A percentile compares a stretch with the other conserved stretches of the same genome.
Conservation (phyloP, 2,797 vertebrate genomes). For the Orestias chungarensis region DNA sequence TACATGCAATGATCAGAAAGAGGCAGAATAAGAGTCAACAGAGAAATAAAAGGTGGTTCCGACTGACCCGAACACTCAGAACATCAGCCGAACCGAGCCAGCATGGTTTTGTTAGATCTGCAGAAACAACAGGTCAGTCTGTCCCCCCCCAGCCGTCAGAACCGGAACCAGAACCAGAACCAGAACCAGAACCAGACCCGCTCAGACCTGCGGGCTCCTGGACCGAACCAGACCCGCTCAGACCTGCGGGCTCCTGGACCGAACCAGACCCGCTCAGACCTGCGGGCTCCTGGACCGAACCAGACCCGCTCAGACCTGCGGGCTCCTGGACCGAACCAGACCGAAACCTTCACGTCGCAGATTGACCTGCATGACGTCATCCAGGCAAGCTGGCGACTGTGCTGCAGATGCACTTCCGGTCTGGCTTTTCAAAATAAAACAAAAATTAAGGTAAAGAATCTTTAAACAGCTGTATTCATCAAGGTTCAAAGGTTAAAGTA, state of each 20-base stretch:
- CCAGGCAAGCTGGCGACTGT: conserved; percentile 12
- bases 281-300: conserved; percentile 9
- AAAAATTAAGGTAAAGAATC: too few relatives aligned
- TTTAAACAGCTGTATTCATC: too few relatives aligned
- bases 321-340: conserved; percentile 10
- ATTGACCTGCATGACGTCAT: conserved; percentile 63
- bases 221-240: too few relatives aligned
- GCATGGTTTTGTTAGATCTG: background rate
- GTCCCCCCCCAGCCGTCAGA: background rate
- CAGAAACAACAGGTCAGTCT: conserved; percentile 11
- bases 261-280: background rate
- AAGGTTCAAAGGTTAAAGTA: too few relatives aligned
- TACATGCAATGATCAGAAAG: background rate
- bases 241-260: too few relatives aligned
- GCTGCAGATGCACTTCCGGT: background rate
- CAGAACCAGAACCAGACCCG: too few relatives aligned
- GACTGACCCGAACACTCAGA: background rate
- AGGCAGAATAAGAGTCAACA: background rate
- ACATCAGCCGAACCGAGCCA: background rate
- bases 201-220: too few relatives aligned
- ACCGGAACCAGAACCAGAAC: conserved; percentile 1
- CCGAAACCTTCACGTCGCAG: conserved; percentile 45
- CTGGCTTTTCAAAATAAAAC: background rate
- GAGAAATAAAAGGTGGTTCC: background rate
- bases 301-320: background rate